These are phyloP conservation scores for Palythoa heliodiscus DNA, from an alignment of 92 coral and sea anemone genomes.

Conservation along the genomic window DNA sequence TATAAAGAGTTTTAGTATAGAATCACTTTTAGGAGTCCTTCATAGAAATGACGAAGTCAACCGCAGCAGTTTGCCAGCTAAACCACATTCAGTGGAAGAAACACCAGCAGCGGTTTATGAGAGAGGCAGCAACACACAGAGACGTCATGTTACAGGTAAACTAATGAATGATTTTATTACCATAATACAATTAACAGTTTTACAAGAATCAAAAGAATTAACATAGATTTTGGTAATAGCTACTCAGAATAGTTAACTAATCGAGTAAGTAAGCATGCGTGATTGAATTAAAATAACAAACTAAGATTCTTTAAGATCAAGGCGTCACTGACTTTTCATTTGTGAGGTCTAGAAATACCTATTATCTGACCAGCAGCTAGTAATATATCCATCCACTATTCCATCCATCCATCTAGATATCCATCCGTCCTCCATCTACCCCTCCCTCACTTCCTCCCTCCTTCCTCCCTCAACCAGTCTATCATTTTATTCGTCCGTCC, in stretches of 20 bases:
- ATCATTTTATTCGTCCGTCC: not conserved
- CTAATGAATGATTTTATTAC: not conserved
- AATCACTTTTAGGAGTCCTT: slow-evolving; percentile 32
- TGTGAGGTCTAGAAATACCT: not conserved
- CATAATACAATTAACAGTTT: too few relatives aligned
- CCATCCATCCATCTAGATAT: not conserved
- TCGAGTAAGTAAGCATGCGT: too few relatives aligned
- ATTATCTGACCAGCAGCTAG: not conserved
- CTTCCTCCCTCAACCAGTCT: not conserved
- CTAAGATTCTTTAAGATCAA: too few relatives aligned
- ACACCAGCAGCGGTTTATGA: not conserved
- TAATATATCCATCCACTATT: not conserved
- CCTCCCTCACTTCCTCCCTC: not conserved
- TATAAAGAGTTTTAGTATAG: slow-evolving; percentile 34
- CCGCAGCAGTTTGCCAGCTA: slow-evolving; percentile 3
- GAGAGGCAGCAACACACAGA: not conserved
- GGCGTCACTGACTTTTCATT: too few relatives aligned
- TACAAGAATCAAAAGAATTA: too few relatives aligned
- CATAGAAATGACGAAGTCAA: not conserved
- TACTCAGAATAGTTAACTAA: too few relatives aligned
- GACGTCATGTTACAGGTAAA: slow-evolving; percentile 21
- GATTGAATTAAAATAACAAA: too few relatives aligned
- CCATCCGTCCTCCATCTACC: not conserved
- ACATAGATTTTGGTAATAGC: too few relatives aligned
- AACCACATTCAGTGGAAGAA: not conserved